phyloP scores from a whole-genome alignment of 1,140 invertebrate genomes.

The Eriocheir sinensis region DNA sequence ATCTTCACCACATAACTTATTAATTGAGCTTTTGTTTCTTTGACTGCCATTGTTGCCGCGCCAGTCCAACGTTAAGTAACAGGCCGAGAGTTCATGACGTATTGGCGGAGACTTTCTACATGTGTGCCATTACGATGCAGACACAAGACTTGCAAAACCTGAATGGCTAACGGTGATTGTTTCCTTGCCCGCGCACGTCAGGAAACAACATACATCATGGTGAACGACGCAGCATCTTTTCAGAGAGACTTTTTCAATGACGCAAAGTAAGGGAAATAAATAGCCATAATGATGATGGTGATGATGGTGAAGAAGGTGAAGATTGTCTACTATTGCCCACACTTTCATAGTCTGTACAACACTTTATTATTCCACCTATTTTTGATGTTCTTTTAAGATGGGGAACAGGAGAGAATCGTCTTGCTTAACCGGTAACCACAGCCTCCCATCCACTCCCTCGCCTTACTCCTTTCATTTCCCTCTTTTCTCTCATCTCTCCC shows the following conservation, averaged over 20 bases:
- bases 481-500: too few relatives aligned
- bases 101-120: not conserved
- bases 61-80: slow-evolving; percentile 12
- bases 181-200: not conserved
- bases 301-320: not conserved
- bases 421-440: not conserved
- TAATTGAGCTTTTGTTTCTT: slow-evolving; percentile 67
- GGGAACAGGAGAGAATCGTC: too few relatives aligned
- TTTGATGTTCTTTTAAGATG: too few relatives aligned
- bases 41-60: slow-evolving; percentile 63
- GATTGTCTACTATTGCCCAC: too few relatives aligned
- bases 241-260: not conserved
- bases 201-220: not conserved
- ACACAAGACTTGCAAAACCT: not conserved
- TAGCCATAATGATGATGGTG: not conserved
- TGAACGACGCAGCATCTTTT: not conserved
- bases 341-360: not conserved
- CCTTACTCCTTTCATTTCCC: not conserved
- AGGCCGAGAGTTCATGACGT: slow-evolving; percentile 12
- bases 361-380: not conserved
- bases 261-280: not conserved
- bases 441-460: not conserved
- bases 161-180: not conserved
- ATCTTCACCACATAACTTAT: slow-evolving; percentile 68
- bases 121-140: not conserved